Evolutionary conservation across 2,797 vertebrate genomes (phyloP), one percentile per base, ranked within the genome.

Genomic region (Crocodylus rhombifer): DNA sequence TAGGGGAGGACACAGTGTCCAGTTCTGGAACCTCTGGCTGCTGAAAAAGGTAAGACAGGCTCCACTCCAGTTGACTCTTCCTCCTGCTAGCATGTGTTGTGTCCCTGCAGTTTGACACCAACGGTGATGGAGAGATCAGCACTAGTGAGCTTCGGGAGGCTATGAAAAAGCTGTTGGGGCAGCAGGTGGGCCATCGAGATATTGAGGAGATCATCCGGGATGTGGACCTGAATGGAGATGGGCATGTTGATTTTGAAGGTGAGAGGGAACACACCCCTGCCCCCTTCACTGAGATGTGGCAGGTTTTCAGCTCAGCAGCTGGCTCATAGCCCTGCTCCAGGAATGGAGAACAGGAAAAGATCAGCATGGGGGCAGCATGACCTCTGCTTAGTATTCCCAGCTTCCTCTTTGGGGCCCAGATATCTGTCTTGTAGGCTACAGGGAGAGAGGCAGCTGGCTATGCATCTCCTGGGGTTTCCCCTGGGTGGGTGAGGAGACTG

Each of bases 201-300:
- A 99, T 99, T 82, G 99, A 99, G 94, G 99, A 99, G 93, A 99
- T 99, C 93, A 98, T 99, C 85, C 98, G 99, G 82, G 99, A 99
- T 23, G 99, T 99, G 82, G 99, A 99, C 96, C 98, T 99, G 86
- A 99, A 99, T 1, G 99, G 99, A 91, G 99, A 99, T 6, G 99
- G 99, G 69, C 99, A 98, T 10, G 99, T 99, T 57, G 99, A 99
- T 97, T 99, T 99, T 96, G 99, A 99, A 99, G 99, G 99, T 99
- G 97, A 98, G 97, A 77, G 80, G 80, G 78, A 61, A 81, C 30
- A 42, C 56, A 1, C 0, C 3, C 0, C 71, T 91, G 87, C 80
- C 76, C 64, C 79, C 77, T 73, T 8, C 73, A 80, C 33, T 78
- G 75, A 14, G 23, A 5, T 18, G 74, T 86, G 84, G 69, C 82